These are phyloP conservation scores for Zaprionus obscuricornis DNA, from an alignment of 2,888 invertebrate genomes.

Conservation along the genomic window DNA sequence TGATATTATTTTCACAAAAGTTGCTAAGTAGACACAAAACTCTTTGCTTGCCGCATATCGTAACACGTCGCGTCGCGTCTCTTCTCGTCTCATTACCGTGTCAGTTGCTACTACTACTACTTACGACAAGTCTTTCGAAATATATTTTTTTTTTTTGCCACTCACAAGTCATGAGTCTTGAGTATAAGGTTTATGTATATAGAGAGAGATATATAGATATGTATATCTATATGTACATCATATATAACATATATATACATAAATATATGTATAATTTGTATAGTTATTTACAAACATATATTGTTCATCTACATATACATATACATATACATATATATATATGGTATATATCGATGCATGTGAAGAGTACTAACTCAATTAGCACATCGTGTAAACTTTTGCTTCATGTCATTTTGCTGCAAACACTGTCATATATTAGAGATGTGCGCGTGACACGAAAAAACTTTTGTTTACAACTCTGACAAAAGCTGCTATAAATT, in stretches of 20 bases:
- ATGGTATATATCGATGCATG: constrained; percentile 31
- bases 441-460: constrained; percentile 36
- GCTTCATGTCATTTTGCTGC: constrained; percentile 21
- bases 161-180: constrained; percentile 43
- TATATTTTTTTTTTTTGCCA: constrained; percentile 37
- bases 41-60: constrained; percentile 10
- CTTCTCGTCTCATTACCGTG: neutral
- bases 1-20: constrained; percentile 61
- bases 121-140: constrained; percentile 47
- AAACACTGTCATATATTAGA: constrained; percentile 14
- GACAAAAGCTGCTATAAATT: too few species aligned
- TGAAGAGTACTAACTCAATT: constrained; percentile 67
- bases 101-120: neutral
- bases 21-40: constrained; percentile 72
- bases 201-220: too few species aligned
- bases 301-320: constrained; percentile 2
- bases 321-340: too few species aligned
- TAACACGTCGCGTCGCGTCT: neutral
- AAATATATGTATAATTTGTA: neutral
- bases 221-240: neutral
- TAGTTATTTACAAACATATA: too few species aligned
- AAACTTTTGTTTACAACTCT: constrained; percentile 13
- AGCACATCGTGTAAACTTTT: constrained; percentile 62
- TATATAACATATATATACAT: constrained; percentile 1
- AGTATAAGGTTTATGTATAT: too few species aligned